phyloP scores from a whole-genome alignment of 2,113 vertebrate species.

The Perca flavescens region DNA sequence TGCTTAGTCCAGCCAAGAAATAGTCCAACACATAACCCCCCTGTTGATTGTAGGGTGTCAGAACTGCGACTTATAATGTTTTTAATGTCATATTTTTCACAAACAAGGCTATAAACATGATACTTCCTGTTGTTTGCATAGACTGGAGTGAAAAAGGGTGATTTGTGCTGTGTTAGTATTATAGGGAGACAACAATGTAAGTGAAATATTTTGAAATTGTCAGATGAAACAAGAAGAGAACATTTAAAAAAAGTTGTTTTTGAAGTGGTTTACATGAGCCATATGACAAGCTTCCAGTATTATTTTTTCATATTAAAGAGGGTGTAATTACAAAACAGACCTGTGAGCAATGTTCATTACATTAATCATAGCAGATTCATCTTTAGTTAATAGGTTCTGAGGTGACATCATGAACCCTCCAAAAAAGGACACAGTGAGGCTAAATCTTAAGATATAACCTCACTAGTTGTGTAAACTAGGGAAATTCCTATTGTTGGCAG shows the following conservation, averaged over 20 bases:
- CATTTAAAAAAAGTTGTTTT: no score
- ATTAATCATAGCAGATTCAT: conserved; percentile 63
- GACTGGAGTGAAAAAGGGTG: background rate
- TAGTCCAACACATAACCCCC: background rate
- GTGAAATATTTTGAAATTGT: background rate
- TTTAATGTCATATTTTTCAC: background rate
- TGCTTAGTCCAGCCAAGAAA: background rate
- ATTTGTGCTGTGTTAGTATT: background rate
- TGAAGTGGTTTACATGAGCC: background rate
- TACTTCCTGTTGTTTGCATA: background rate
- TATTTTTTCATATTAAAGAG: conserved; percentile 36
- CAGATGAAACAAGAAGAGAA: background rate
- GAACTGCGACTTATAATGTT: background rate
- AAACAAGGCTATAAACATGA: background rate
- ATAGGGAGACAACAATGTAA: background rate
- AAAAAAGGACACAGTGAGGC: conserved; percentile 63
- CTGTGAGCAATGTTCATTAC: conserved; percentile 57
- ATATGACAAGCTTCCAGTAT: conserved; percentile 15
- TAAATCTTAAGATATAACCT: conserved; percentile 68
- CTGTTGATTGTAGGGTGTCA: background rate
- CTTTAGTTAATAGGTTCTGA: conserved; percentile 6
- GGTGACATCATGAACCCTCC: conserved; percentile 48
- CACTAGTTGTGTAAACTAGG: conserved; percentile 79
- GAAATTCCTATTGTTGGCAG: conserved; percentile 88
- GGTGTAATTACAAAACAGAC: conserved; percentile 49